Base-by-base conservation (phyloP, 1,140 invertebrate species). In the Saccostrea echinata region DNA sequence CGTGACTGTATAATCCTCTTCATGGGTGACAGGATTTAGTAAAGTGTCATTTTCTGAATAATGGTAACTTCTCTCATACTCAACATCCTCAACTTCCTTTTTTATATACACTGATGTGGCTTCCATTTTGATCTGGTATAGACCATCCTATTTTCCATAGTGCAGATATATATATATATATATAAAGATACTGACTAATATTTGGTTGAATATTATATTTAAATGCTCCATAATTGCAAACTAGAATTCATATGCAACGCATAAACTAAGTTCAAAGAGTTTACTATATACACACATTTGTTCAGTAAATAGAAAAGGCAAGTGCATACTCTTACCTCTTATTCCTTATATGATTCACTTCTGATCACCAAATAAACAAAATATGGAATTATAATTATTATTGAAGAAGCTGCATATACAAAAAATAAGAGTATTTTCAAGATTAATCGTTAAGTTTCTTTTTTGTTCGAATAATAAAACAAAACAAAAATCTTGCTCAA, bases 401-500 rank as follows among this genome's bases (percentile, higher is more conserved):
- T 27, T 16, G 24, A 12, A 76, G 4, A 33, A 8, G 27, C 27
- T 12, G 33, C 9, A 30, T 16, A 30, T 16, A 76, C 24, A 76
- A 27, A 6, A 30, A 76, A 68, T 4, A 12, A 30, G 16, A 33
- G 24, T 30, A 16, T 76, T 76, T 13, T 16, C 30, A 27, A 11
- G 27, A 76, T 76, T 33, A 76, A 76, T 16, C 68, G 24, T 16
- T 76, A 30, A 76, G 24, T 76, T 76, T 76, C 68, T 76, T 76
- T 76, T 76, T 64, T 64, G 24, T 76, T 76, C 27, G 27, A 76
- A 16, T 30, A 33, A 76, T 76, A 76, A 76, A 76, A 76, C 24
- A 76, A 76, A 76, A 76, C 68, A 76, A 76, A 33, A 76, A 76
- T 76, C 68, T 76, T 76, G 68, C 68, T 76, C 68, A 76, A 76